Evolutionary conservation across 2,797 vertebrate species (phyloP).

Genomic region (Erithacus rubecula): DNA sequence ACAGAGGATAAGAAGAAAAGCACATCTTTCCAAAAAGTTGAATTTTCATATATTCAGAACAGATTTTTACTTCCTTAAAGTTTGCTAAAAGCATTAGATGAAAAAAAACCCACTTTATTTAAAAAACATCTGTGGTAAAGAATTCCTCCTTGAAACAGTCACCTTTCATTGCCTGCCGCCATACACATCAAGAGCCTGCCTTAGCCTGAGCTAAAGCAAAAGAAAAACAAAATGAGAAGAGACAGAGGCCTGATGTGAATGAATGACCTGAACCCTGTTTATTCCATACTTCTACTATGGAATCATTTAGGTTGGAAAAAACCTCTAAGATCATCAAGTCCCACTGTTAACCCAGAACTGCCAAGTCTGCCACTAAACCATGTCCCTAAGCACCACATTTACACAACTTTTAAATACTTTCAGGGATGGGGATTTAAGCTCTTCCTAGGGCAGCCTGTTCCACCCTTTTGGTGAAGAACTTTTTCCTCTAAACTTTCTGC

Average conservation of each 20-base stretch:
- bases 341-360: background rate
- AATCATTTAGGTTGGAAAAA: background rate
- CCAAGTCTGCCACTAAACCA: background rate
- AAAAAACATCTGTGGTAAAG: constrained; percentile 47
- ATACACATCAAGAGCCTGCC: background rate
- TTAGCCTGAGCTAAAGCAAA: no score
- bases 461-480: background rate
- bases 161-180: constrained; percentile 45
- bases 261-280: background rate
- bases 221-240: constrained; percentile 12
- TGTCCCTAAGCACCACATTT: background rate
- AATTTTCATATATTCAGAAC: background rate
- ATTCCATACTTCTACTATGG: background rate
- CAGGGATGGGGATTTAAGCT: background rate
- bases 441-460: background rate
- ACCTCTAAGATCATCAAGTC: background rate
- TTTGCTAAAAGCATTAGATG: constrained; percentile 53
- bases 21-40: background rate
- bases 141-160: constrained; percentile 42
- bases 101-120: background rate
- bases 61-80: constrained; percentile 9
- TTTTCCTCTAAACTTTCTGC: background rate
- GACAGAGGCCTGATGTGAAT: background rate
- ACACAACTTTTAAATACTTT: background rate
- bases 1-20: background rate